Evolutionary conservation across 2,888 invertebrate species (phyloP), one percentile per base, ranked within the genome.

Genomic region (Leptopilina drosophilae): DNA sequence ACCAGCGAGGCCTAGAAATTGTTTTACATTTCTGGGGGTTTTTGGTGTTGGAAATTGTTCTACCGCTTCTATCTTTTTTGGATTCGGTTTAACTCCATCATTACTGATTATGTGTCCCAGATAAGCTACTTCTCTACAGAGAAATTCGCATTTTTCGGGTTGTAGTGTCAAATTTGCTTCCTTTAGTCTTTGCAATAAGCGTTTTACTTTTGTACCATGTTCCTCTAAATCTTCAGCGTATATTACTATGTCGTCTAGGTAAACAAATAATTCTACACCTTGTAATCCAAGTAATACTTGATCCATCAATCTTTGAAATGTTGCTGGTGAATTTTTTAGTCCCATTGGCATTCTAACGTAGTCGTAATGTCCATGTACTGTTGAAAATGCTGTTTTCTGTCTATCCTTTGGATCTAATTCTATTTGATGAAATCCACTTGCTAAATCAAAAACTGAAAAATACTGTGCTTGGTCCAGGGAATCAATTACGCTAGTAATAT

Each of bases 341-440:
- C 85, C 87, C 64, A 87, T 87, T 0, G 85, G 86, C 86, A 89
- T 86, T 49, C 86, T 64, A 6, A 77, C 66, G 69, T 81, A 89
- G 79, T 88, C 86, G 42, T 85, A 84, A 77, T 88, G 87, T 7
- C 87, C 86, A 49, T 85, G 81, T 67, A 87, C 85, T 8, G 82
- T 81, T 1, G 80, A 83, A 78, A 89, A 88, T 3, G 82, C 85
- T 26, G 84, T 85, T 79, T 83, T 81, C 20, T 76, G 66, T 20
- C 15, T 42, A 62, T 26, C 49, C 2, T 9, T 2, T 0, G 49
- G 49, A 11, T n/a, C n/a, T n/a, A n/a, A n/a, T n/a, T n/a, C n/a
- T n/a, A n/a, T n/a, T n/a, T n/a, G n/a, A n/a, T n/a, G n/a, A n/a
- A n/a, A n/a, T n/a, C n/a, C n/a, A n/a, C n/a, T n/a, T n/a, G n/a